phyloP scores from a whole-genome alignment of 2,113 vertebrate species.

The Xenopus laevis region DNA sequence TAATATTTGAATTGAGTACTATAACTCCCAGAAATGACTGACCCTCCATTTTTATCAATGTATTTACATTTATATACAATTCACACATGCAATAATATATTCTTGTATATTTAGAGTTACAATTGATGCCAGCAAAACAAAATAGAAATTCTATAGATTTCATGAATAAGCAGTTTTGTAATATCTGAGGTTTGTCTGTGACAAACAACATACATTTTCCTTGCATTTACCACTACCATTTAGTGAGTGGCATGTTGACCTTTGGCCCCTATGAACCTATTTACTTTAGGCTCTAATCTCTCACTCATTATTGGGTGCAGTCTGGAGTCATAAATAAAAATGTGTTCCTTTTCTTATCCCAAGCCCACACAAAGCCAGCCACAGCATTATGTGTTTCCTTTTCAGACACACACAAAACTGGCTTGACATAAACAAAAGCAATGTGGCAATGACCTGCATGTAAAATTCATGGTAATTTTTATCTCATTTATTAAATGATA shows the following conservation, averaged over 20 bases:
- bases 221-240: not conserved
- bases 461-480: not conserved
- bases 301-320: not conserved
- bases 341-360: not conserved
- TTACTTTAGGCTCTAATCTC: not conserved
- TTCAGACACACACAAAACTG: not conserved
- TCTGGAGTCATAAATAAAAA: constrained; percentile 8
- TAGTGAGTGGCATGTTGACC: constrained; percentile 1
- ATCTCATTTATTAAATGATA: not conserved
- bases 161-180: too few relatives aligned
- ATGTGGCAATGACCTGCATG: not conserved
- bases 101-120: too few relatives aligned
- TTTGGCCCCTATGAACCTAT: not conserved
- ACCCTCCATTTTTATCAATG: too few relatives aligned
- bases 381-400: constrained; percentile 4
- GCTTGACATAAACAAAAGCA: constrained; percentile 2
- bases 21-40: too few relatives aligned
- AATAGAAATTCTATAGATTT: too few relatives aligned
- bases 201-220: not conserved
- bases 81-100: too few relatives aligned
- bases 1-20: too few relatives aligned
- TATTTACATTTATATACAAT: too few relatives aligned
- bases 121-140: too few relatives aligned
- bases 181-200: too few relatives aligned
- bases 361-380: constrained; percentile 13